These are phyloP conservation scores for Pristionchus japonicus DNA, from an alignment of 2,888 invertebrate genomes.

Conservation along the genomic window DNA sequence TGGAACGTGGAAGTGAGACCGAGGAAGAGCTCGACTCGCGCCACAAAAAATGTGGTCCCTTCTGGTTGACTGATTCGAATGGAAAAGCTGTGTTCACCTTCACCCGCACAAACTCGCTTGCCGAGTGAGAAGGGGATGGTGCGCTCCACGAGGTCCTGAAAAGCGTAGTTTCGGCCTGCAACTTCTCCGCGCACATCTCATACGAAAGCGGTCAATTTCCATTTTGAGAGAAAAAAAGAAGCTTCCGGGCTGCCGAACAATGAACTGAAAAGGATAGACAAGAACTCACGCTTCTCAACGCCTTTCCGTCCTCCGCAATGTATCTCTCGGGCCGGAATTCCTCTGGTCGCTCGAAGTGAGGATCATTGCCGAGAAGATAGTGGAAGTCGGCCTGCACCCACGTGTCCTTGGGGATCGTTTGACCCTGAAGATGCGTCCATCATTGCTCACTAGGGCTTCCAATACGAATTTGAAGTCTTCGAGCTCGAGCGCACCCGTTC, in stretches of 20 bases:
- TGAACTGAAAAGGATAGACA: no score
- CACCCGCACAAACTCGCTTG: not conserved
- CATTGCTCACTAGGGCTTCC: no score
- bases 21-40: not conserved
- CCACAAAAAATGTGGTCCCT: not conserved
- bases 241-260: no score
- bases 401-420: not conserved
- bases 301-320: not conserved
- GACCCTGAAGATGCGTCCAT: no score
- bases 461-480: no score
- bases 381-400: not conserved
- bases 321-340: not conserved
- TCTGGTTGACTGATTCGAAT: no score
- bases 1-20: not conserved
- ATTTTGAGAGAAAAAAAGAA: no score
- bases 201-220: no score
- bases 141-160: not conserved
- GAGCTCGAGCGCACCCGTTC: no score
- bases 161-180: not conserved
- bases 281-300: not conserved
- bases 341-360: not conserved
- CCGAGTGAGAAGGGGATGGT: not conserved
- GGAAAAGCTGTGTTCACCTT: not conserved
- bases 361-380: not conserved
- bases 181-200: no score